phyloP scores from a whole-genome alignment of 2,113 vertebrate species.

The Panthera uncia region DNA sequence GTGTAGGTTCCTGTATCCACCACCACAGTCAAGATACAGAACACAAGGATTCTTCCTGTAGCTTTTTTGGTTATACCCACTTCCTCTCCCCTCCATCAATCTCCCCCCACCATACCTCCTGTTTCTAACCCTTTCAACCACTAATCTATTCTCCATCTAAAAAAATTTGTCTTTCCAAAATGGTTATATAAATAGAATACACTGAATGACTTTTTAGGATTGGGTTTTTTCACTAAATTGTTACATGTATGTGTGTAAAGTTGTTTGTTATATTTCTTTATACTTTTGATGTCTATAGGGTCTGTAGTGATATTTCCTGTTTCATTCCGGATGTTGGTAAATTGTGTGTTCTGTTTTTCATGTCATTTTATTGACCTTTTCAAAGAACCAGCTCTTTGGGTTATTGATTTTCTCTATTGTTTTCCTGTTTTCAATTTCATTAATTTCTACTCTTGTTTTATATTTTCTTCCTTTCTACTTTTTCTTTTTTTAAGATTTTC shows the following conservation, averaged over 20 bases:
- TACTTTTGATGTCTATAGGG: background rate
- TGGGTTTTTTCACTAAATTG: background rate
- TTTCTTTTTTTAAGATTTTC: background rate
- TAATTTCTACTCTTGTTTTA: background rate
- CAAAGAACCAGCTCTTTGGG: background rate
- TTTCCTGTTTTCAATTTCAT: background rate
- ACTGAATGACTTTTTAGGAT: background rate
- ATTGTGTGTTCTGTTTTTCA: background rate
- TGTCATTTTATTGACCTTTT: background rate
- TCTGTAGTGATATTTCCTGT: background rate
- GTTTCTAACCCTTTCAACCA: background rate
- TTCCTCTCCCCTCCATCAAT: background rate
- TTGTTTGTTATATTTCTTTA: background rate
- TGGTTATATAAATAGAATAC: background rate
- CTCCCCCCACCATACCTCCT: background rate
- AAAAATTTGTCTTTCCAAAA: background rate
- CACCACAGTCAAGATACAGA: background rate
- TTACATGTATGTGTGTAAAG: background rate
- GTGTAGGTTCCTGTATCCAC: background rate
- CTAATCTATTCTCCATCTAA: background rate
- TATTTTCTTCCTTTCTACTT: background rate
- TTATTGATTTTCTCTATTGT: background rate
- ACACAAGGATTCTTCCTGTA: background rate
- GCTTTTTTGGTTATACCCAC: background rate
- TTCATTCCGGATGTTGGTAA: background rate